A percentile compares a stretch with the other conserved stretches of the same genome.
Conservation (phyloP, 2,888 invertebrate genomes). For the Cyrtodaria siliqua region DNA sequence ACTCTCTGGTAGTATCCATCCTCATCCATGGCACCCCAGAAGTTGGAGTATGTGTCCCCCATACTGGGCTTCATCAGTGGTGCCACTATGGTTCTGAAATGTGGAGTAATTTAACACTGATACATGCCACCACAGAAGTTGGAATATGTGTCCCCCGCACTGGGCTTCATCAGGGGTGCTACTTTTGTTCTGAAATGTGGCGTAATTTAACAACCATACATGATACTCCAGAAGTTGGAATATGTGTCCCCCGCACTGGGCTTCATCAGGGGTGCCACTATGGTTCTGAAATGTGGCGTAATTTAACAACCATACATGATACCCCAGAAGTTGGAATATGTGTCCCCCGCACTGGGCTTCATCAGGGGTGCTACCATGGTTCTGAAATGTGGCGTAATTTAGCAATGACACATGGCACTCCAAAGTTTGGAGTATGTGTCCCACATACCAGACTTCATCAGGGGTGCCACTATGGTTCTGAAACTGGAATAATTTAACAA, state of each 20-base stretch:
- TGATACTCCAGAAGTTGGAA: conserved; percentile 98
- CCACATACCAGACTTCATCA: conserved; percentile 91
- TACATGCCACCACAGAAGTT: conserved; percentile 99
- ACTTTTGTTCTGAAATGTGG: conserved; percentile 87
- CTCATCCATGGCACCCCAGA: conserved; percentile 97
- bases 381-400: conserved; percentile 77
- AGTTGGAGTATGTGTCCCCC: conserved; percentile 96
- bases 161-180: conserved; percentile 94
- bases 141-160: conserved; percentile 92
- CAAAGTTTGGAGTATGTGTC: conserved; percentile 98
- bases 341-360: conserved; percentile 90
- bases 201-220: too few species aligned
- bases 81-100: conserved; percentile 88
- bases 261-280: conserved; percentile 94
- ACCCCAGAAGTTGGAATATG: conserved; percentile 98
- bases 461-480: conserved; percentile 91
- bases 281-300: conserved; percentile 79
- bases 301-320: conserved; percentile 96
- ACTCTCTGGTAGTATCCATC: conserved; percentile 93
- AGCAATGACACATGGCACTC: conserved; percentile 99
- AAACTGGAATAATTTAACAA: too few species aligned
- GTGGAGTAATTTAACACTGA: too few species aligned
- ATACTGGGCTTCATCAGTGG: conserved; percentile 92
- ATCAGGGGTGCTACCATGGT: conserved; percentile 93
- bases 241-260: conserved; percentile 92